Percentiles rank a stretch among this genome's conserved stretches.
These are phyloP conservation scores for Chironomus tepperi DNA, from an alignment of 1,140 invertebrate genomes.

Conservation along the genomic window DNA sequence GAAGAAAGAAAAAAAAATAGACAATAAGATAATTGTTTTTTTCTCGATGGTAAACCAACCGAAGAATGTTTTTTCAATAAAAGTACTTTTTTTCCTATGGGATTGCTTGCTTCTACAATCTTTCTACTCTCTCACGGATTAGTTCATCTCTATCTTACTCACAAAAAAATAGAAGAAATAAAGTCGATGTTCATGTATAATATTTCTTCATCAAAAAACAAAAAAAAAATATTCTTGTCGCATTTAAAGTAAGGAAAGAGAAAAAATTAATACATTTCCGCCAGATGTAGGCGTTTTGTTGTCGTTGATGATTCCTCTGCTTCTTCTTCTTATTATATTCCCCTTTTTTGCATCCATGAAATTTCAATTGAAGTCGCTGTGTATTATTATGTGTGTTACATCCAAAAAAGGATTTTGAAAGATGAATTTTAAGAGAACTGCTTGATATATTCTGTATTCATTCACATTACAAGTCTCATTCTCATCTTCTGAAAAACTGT, in stretches of 20 bases:
- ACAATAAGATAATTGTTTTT: conserved; percentile 24
- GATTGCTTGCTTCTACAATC: background rate
- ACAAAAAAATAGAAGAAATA: background rate
- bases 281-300: conserved; percentile 23
- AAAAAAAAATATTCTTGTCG: background rate
- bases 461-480: background rate
- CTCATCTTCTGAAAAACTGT: background rate
- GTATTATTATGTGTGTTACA: too few species aligned
- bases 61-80: conserved; percentile 20
- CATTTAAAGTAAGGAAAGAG: background rate
- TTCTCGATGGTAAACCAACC: conserved; percentile 19
- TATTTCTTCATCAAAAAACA: background rate
- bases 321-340: too few species aligned
- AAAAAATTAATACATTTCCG: conserved; percentile 23
- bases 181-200: background rate
- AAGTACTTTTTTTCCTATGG: background rate
- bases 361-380: too few species aligned
- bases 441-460: background rate
- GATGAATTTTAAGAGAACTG: background rate
- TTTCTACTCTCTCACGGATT: too few species aligned
- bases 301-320: background rate
- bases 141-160: background rate
- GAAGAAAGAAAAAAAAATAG: conserved; percentile 7
- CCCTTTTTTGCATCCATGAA: too few species aligned
- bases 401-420: conserved; percentile 13